These are phyloP conservation scores for Hydrozoanthus gracilis DNA, from an alignment of 92 coral and sea anemone species.

Conservation along the genomic window DNA sequence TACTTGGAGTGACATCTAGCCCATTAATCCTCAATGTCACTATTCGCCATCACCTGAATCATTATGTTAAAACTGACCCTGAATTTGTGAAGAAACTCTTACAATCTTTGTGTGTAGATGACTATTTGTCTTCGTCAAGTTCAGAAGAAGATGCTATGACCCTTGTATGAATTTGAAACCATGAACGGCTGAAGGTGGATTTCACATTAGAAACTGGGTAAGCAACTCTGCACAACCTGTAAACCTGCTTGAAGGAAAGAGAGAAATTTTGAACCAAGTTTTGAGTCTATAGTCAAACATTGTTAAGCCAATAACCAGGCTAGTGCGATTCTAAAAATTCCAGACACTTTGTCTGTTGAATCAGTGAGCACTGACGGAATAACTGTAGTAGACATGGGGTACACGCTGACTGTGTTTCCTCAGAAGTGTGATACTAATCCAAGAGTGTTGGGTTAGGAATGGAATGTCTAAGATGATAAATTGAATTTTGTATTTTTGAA, in stretches of 20 bases:
- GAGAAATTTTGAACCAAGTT: neutral
- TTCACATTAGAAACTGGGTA: slow-evolving; percentile 12
- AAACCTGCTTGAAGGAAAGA: neutral
- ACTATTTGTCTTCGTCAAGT: slow-evolving; percentile 28
- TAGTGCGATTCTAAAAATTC: neutral
- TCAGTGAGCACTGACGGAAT: neutral
- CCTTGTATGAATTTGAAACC: neutral
- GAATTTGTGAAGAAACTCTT: slow-evolving; percentile 39
- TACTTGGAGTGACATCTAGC: slow-evolving; percentile 36
- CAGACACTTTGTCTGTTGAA: neutral
- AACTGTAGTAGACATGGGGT: slow-evolving; percentile 40
- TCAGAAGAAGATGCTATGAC: neutral
- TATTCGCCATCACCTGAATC: slow-evolving; percentile 46
- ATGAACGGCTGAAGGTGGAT: slow-evolving; percentile 23
- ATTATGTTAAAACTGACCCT: slow-evolving; percentile 27
- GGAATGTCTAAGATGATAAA: slow-evolving; percentile 18
- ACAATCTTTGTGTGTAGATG: slow-evolving; percentile 47
- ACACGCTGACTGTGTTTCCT: slow-evolving; percentile 10
- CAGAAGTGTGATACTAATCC: slow-evolving; percentile 3
- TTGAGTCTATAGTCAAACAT: neutral
- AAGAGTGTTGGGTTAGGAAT: slow-evolving; percentile 31
- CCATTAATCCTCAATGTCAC: slow-evolving; percentile 42
- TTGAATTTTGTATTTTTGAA: slow-evolving; percentile 10
- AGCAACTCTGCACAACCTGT: neutral
- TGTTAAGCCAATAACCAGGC: neutral